Percentiles rank a stretch among this genome's conserved stretches.
phyloP scores from a whole-genome alignment of 2,888 invertebrate species.

The Drosophila anceps region DNA sequence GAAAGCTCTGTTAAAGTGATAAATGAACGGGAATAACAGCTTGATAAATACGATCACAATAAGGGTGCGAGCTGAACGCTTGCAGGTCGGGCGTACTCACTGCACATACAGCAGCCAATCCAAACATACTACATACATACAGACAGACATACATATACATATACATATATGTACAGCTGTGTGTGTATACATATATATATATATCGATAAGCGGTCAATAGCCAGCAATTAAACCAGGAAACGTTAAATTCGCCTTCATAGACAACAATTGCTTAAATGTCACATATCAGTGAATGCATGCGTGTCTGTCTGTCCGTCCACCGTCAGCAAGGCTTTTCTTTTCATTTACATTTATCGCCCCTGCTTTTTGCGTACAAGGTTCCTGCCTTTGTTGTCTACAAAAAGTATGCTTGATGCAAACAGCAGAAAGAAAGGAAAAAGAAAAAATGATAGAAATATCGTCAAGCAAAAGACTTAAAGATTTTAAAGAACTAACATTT shows the following conservation, averaged over 20 bases:
- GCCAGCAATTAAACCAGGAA: slow-evolving; percentile 57
- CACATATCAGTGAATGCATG: slow-evolving; percentile 20
- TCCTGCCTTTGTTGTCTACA: slow-evolving; percentile 5
- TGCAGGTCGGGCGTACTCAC: slow-evolving; percentile 17
- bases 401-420: neutral
- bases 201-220: slow-evolving; percentile 50
- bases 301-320: neutral
- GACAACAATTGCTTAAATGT: slow-evolving; percentile 49
- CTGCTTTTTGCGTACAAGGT: neutral
- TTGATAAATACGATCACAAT: slow-evolving; percentile 9
- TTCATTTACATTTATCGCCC: neutral
- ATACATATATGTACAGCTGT: neutral
- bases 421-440: neutral
- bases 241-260: slow-evolving; percentile 50
- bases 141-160: neutral
- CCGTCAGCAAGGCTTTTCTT: neutral
- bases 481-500: neutral
- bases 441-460: too few species aligned
- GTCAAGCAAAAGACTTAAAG: neutral
- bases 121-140: neutral
- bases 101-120: slow-evolving; percentile 2
- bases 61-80: slow-evolving; percentile 31
- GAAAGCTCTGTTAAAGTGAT: slow-evolving; percentile 4
- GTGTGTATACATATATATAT: too few species aligned
- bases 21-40: neutral